Evolutionary conservation across 2,113 vertebrate species (phyloP).

Genomic region (Condylura cristata): DNA sequence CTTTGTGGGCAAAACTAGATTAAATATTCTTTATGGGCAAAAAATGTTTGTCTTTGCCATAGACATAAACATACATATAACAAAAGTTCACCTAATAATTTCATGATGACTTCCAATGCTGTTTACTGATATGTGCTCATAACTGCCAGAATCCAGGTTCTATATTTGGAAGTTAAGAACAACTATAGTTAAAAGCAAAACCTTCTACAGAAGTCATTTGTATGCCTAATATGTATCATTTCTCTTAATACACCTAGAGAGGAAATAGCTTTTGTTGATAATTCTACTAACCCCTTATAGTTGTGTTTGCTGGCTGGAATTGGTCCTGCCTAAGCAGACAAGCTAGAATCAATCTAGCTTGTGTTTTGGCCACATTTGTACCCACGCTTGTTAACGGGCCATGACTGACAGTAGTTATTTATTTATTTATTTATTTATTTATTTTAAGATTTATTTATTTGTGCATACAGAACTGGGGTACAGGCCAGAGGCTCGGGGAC

Average conservation of each 20-base stretch:
- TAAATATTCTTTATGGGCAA: not conserved
- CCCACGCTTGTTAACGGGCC: not conserved
- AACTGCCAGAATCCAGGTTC: not conserved
- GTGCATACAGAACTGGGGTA: too few species aligned
- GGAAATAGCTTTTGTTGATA: not conserved
- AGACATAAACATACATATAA: not conserved
- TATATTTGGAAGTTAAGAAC: slow-evolving; percentile 4
- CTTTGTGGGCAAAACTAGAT: slow-evolving; percentile 7
- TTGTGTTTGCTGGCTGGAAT: not conserved
- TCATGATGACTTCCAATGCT: not conserved
- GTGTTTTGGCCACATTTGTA: not conserved
- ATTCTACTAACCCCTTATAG: not conserved
- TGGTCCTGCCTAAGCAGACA: not conserved
- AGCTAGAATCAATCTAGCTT: not conserved
- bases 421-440: too few species aligned
- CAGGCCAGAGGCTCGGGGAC: too few species aligned
- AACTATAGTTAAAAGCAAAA: not conserved
- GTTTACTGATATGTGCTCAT: not conserved
- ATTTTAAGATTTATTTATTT: too few species aligned
- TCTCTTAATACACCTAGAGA: not conserved
- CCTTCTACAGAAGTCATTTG: not conserved
- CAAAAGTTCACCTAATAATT: not conserved
- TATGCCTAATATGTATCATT: not conserved
- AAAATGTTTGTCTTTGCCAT: not conserved
- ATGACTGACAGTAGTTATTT: slow-evolving; percentile 21